phyloP scores from a whole-genome alignment of 2,113 vertebrate genomes.

The Dermatemys mawii region DNA sequence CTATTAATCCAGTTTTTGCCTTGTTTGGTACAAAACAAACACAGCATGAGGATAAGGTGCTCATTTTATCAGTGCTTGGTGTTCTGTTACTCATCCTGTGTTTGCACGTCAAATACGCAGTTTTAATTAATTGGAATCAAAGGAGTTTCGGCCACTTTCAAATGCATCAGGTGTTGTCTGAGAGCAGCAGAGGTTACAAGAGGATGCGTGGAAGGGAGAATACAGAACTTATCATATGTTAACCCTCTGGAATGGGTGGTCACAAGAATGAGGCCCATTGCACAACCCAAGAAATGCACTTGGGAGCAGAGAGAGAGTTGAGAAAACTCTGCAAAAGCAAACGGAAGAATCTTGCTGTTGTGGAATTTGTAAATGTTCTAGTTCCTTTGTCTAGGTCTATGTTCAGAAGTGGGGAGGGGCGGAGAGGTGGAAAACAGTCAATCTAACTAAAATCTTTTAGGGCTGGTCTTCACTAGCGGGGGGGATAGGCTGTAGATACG shows the following conservation, averaged over 20 bases:
- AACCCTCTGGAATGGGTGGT: neutral
- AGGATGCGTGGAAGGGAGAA: neutral
- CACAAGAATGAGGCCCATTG: fast-evolving
- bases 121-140: slow-evolving; percentile 27
- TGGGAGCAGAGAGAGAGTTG: neutral
- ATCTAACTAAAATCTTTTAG: neutral
- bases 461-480: too few relatives aligned
- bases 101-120: slow-evolving; percentile 23
- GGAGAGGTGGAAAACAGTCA: neutral
- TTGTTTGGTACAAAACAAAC: neutral
- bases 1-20: neutral
- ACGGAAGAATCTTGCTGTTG: neutral
- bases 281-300: neutral
- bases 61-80: slow-evolving; percentile 10
- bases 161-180: neutral
- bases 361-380: neutral
- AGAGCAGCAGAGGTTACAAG: neutral
- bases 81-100: neutral
- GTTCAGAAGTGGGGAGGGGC: neutral
- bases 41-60: neutral
- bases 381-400: neutral
- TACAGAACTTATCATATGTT: fast-evolving
- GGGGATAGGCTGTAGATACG: too few relatives aligned
- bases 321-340: neutral
- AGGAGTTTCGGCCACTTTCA: neutral